A percentile compares a stretch with the other conserved stretches of the same genome.
phyloP scores from a whole-genome alignment of 2,888 invertebrate genomes.

The Pseudococcus jackbeardsleyi region DNA sequence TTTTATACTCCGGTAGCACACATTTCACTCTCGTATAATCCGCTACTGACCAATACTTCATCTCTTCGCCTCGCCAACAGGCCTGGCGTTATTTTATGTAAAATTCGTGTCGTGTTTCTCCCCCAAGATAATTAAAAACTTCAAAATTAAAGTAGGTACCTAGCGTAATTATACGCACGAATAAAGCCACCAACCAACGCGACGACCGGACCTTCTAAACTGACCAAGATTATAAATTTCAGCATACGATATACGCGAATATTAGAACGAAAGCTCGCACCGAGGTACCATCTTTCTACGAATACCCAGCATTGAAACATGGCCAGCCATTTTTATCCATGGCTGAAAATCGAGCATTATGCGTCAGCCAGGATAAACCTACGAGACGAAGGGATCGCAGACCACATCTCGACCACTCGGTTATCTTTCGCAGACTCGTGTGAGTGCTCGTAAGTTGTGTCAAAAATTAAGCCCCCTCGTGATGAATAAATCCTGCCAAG shows the following conservation, averaged over 20 bases:
- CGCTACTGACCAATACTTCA: too few relatives aligned
- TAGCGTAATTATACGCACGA: neutral
- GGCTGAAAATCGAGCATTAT: neutral
- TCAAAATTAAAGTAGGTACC: neutral
- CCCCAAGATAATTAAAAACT: constrained; percentile 27
- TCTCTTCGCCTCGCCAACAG: neutral
- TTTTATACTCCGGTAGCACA: too few relatives aligned
- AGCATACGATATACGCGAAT: neutral
- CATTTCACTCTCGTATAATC: too few relatives aligned
- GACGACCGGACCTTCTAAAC: neutral
- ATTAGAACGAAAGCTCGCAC: neutral
- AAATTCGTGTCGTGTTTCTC: constrained; percentile 27
- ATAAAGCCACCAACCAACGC: neutral
- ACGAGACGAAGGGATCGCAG: neutral
- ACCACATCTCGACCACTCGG: neutral
- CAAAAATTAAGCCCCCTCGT: neutral
- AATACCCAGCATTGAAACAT: too few relatives aligned
- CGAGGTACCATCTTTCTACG: neutral
- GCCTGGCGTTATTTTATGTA: neutral
- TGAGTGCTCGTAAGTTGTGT: neutral
- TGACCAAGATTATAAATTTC: neutral
- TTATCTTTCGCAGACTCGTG: neutral
- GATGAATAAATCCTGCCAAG: neutral
- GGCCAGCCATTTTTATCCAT: neutral
- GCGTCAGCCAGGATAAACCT: too few relatives aligned